These are phyloP conservation scores for Caenorhabditis remanei DNA, from an alignment of 1,140 invertebrate species.

Conservation along the genomic window DNA sequence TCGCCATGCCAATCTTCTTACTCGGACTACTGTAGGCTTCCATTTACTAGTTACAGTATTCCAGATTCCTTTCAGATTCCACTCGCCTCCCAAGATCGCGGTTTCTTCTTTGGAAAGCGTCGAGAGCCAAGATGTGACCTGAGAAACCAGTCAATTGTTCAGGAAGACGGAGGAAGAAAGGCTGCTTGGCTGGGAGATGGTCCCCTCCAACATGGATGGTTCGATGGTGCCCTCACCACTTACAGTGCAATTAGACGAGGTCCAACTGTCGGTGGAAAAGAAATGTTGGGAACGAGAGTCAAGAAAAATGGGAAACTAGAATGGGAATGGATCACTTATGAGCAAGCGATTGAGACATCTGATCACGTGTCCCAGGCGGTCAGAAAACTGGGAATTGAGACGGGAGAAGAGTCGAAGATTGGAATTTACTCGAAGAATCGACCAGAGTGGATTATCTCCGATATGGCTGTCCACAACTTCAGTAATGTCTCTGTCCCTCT, in stretches of 20 bases:
- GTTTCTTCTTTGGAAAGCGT: conserved; percentile 25
- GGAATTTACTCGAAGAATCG: conserved; percentile 42
- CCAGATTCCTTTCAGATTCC: background rate
- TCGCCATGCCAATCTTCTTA: conserved; percentile 6
- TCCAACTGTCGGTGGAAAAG: conserved; percentile 19
- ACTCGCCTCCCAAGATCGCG: background rate
- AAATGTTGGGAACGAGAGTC: conserved; percentile 46
- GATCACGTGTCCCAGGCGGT: conserved; percentile 25
- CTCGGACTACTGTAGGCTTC: conserved; percentile 3
- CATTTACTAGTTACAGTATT: background rate
- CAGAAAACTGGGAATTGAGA: conserved; percentile 36
- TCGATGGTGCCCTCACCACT: background rate
- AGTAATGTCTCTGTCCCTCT: conserved; percentile 27
- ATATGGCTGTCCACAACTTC: conserved; percentile 35
- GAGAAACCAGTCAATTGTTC: conserved; percentile 10
- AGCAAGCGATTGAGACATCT: conserved; percentile 25
- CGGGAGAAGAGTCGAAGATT: conserved; percentile 2
- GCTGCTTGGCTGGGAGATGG: conserved; percentile 27
- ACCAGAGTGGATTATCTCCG: conserved; percentile 18
- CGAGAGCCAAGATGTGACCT: conserved; percentile 30
- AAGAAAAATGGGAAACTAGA: conserved; percentile 37
- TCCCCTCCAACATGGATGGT: conserved; percentile 4
- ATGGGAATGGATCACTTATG: conserved; percentile 42
- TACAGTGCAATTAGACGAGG: background rate
- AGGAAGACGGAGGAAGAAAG: conserved; percentile 42